Evolutionary conservation across 2,888 invertebrate genomes (phyloP).

Genomic region (Oegoconia quadripuncta): DNA sequence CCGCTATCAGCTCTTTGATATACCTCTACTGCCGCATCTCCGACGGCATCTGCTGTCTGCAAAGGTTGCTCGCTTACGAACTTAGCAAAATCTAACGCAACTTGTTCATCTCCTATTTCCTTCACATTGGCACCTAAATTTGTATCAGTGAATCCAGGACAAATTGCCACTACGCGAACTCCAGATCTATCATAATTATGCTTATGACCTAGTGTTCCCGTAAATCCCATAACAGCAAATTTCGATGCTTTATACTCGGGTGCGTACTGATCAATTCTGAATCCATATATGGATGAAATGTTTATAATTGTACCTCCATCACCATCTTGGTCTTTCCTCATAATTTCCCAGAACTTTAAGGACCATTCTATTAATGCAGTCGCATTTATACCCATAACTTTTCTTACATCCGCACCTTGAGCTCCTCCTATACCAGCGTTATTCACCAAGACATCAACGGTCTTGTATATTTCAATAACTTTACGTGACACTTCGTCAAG

Average conservation of each 20-base stretch:
- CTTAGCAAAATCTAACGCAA: too few species aligned
- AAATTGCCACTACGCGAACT: slow-evolving; percentile 64
- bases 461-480: slow-evolving; percentile 42
- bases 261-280: slow-evolving; percentile 55
- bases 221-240: slow-evolving; percentile 67
- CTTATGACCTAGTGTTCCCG: slow-evolving; percentile 54
- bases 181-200: slow-evolving; percentile 56
- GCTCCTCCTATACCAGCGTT: slow-evolving; percentile 60
- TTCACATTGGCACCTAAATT: slow-evolving; percentile 23
- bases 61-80: too few species aligned
- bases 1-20: slow-evolving; percentile 47
- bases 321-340: slow-evolving; percentile 77
- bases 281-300: slow-evolving; percentile 78
- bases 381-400: slow-evolving; percentile 53
- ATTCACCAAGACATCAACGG: slow-evolving; percentile 61
- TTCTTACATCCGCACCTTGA: slow-evolving; percentile 22
- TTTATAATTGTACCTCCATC: slow-evolving; percentile 82
- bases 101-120: too few species aligned
- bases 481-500: slow-evolving; percentile 53
- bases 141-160: slow-evolving; percentile 69
- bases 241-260: slow-evolving; percentile 78
- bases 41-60: slow-evolving; percentile 25
- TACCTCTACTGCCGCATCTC: slow-evolving; percentile 20
- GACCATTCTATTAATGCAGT: slow-evolving; percentile 52
- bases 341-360: slow-evolving; percentile 76